Base-by-base conservation (phyloP, 2,888 invertebrate genomes). In the Coenonympha glycerion region DNA sequence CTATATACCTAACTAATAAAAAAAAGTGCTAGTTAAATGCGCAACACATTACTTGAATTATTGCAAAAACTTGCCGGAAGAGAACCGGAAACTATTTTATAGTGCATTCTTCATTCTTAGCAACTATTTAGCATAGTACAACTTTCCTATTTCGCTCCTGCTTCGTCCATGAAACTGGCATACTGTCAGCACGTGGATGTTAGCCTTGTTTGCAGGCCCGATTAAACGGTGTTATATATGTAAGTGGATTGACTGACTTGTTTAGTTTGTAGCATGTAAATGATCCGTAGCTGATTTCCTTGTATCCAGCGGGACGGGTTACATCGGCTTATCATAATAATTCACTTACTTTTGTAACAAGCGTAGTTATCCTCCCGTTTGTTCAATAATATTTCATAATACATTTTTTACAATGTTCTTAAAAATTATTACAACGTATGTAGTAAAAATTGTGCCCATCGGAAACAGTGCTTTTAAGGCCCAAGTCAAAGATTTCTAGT, bases 161-260 rank as follows among this genome's bases (percentile, higher is more conserved):
- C 28, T 22, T 36, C 34, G 33, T 33, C 45, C 44, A 41, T 44
- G 42, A 21, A 44, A 34, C 40, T 24, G 49, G 47, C 57, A 56
- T 40, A 49, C 51, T 31, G n/a, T 13, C 22, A 52, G 45, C 56
- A 57, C 59, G 59, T 57, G 57, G 59, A 46, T n/a, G 53, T 33
- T 52, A 47, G 37, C 55, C 57, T 57, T 56, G 52, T 28, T 41
- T 34, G 31, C 41, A 31, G 33, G 28, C 30, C 22, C 26, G 16
- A 42, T 19, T 31, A 31, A 18, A 31, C 9, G 42, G 8, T 19
- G 19, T 41, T 30, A 30, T 18, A 21, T 31, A 42, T 30, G 19
- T 42, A 42, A 30, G 19, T 42, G 26, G 16, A 28, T 6, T 19
- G 18, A 28, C 41, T 6, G 26, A 41, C 22, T 37, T 8, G 37